A percentile compares a stretch with the other conserved stretches of the same genome.
Evolutionary conservation across 2,797 vertebrate genomes (phyloP).

Genomic region (Poecilia wingei): DNA sequence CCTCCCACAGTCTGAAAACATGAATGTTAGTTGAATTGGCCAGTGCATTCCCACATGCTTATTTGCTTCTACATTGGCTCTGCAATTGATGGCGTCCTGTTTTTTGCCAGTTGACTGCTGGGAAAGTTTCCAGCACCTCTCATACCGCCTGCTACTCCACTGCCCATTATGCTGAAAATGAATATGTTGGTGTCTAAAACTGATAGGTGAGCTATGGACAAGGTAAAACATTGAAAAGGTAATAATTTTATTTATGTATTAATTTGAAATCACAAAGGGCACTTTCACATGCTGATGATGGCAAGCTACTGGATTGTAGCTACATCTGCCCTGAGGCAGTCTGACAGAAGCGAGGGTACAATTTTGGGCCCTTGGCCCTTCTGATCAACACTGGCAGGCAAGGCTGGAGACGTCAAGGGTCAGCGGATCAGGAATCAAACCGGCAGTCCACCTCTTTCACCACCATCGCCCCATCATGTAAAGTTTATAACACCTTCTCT

Average conservation of each 20-base stretch:
- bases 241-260: no score
- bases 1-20: background rate
- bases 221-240: background rate
- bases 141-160: background rate
- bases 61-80: background rate
- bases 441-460: no score
- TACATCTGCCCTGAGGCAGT: no score
- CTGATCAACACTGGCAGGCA: no score
- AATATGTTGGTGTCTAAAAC: background rate
- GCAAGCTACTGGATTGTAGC: no score
- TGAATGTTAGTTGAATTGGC: background rate
- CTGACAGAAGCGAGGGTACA: no score
- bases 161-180: background rate
- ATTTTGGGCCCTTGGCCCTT: no score
- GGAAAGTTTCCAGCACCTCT: background rate
- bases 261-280: no score
- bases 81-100: background rate
- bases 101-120: background rate
- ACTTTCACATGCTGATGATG: no score
- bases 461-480: background rate
- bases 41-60: background rate
- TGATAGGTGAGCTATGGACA: background rate
- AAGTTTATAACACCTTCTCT: no score
- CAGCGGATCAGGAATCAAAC: no score
- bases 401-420: no score